Evolutionary conservation across 2,113 vertebrate species (phyloP), one percentile per base, ranked within the genome.

Genomic region (Recurvirostra avosetta): DNA sequence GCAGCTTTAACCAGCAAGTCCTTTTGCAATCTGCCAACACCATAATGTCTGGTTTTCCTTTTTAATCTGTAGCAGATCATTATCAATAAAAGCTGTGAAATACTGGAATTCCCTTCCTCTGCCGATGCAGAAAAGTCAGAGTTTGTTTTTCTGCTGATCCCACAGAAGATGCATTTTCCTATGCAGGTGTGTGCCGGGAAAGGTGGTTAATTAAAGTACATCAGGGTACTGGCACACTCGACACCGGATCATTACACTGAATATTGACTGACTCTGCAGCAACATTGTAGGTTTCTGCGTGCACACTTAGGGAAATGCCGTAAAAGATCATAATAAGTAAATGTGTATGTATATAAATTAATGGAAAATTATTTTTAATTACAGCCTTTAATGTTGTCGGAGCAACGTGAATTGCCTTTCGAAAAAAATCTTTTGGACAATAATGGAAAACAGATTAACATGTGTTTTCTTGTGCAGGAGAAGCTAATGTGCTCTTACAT

Each of bases 21-120:
- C 95, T 94, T 91, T 94, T 95, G 93, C 96, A 96, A 93, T 92
- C 95, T 96, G 96, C 96, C 94, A 96, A 93, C 95, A 96, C 93
- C 87, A 88, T 61, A 65, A 95, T 85, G 95, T 86, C 95, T 91
- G 96, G 2, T 8, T 90, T 93, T 96, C 85, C 88, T 70, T 94
- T 96, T 95, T 80, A 96, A 89, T 94, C 94, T 95, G 92, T 36
- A 91, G 92, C 91, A 95, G 96, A 95, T 95, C 91, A 82, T 92
- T 91, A 95, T 92, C 89, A 95, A 81, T 32, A 92, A 95, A 97
- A 97, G 89, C 95, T 96, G 94, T 95, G 95, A 96, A 95, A 91
- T 61, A 43, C 70, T 94, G 84, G 77, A 78, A 95, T 95, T 91
- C 80, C 84, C 86, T 87, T 93, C 92, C 68, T 47, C 61, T 92